Conservation (phyloP, 2,113 vertebrate genomes). For the Chionodraco myersi region DNA sequence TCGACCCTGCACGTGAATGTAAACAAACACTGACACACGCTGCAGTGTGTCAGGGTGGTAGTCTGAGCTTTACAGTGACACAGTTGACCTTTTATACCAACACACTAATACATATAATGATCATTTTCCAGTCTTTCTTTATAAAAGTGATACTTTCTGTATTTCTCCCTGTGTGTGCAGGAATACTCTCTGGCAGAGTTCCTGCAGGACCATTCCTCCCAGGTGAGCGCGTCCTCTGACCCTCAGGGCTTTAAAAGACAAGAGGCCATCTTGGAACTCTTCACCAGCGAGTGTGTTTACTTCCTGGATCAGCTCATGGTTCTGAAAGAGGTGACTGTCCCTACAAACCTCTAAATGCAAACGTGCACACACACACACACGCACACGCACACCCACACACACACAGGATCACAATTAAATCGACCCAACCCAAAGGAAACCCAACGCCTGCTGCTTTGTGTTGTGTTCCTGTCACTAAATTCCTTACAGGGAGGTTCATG, state of each 20-base stretch:
- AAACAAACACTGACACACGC: slow-evolving; percentile 44
- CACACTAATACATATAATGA: neutral
- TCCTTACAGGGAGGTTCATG: slow-evolving; percentile 6
- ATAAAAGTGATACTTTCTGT: neutral
- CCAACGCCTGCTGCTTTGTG: slow-evolving; percentile 59
- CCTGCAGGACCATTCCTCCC: slow-evolving; percentile 77
- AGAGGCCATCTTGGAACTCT: slow-evolving; percentile 91
- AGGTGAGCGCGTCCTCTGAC: slow-evolving; percentile 68
- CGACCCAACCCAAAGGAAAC: slow-evolving; percentile 59
- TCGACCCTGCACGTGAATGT: neutral
- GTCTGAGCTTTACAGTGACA: slow-evolving; percentile 2
- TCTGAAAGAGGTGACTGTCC: slow-evolving; percentile 88
- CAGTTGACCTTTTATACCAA: neutral
- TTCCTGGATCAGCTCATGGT: slow-evolving; percentile 94
- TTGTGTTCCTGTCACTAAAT: slow-evolving; percentile 25
- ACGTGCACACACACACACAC: neutral
- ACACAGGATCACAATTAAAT: slow-evolving; percentile 39
- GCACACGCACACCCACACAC: too few relatives aligned
- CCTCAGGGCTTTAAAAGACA: slow-evolving; percentile 81
- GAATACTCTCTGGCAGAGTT: slow-evolving; percentile 87
- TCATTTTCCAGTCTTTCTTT: neutral
- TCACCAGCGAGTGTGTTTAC: slow-evolving; percentile 93
- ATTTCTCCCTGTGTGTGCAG: slow-evolving; percentile 65
- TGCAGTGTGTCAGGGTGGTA: slow-evolving; percentile 10
- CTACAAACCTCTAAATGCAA: neutral